Conservation (phyloP, 2,797 vertebrate genomes). For the Sphaeramia orbicularis region DNA sequence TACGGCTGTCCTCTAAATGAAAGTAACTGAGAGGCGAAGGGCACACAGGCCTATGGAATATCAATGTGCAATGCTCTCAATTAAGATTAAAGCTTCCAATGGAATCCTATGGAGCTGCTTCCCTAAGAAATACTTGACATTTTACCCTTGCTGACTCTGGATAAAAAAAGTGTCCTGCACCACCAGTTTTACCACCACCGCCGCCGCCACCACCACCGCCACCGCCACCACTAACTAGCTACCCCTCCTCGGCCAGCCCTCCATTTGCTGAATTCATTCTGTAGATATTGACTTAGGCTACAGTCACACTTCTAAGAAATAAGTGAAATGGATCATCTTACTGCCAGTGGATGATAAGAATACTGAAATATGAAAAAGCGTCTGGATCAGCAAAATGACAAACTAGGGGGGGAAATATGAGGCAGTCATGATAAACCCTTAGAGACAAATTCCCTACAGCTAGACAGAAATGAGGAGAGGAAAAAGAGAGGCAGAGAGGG, state of each 20-base stretch:
- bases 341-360: constrained; percentile 83
- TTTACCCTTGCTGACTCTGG: constrained; percentile 85
- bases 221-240: constrained; percentile 67
- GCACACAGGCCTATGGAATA: constrained; percentile 86
- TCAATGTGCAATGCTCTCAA: constrained; percentile 86
- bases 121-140: constrained; percentile 85
- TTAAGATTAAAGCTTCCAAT: constrained; percentile 86
- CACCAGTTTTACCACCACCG: constrained; percentile 59
- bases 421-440: constrained; percentile 79
- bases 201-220: constrained; percentile 45
- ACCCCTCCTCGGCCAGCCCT: constrained; percentile 59
- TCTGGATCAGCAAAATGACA: constrained; percentile 83
- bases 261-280: constrained; percentile 69
- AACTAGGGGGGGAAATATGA: constrained; percentile 65
- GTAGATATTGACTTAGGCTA: constrained; percentile 80
- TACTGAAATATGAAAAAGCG: constrained; percentile 84
- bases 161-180: constrained; percentile 70
- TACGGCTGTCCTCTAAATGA: constrained; percentile 84
- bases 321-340: constrained; percentile 85
- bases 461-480: constrained; percentile 60
- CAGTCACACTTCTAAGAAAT: constrained; percentile 82
- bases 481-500: constrained; percentile 36
- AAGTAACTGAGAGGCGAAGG: constrained; percentile 85
- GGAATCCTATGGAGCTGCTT: constrained; percentile 82
- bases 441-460: constrained; percentile 78